phyloP scores from a whole-genome alignment of 1,140 invertebrate genomes.

The Cephus cinctus region DNA sequence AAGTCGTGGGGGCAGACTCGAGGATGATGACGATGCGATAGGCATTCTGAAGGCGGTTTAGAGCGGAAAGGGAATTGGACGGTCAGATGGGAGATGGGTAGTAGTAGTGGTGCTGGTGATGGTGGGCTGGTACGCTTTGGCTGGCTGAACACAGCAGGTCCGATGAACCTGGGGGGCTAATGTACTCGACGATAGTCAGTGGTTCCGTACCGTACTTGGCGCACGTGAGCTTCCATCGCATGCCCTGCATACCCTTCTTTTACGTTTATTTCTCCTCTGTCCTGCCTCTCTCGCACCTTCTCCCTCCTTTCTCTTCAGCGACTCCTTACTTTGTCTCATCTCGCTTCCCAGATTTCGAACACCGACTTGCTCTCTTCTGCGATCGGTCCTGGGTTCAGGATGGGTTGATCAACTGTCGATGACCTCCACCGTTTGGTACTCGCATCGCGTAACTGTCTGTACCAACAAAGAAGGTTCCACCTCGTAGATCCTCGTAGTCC shows the following conservation, averaged over 20 bases:
- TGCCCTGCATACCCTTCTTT: conserved; percentile 46
- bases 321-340: conserved; percentile 8
- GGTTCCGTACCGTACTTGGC: conserved; percentile 42
- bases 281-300: conserved; percentile 4
- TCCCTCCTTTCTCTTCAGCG: conserved; percentile 8
- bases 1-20: too few relatives aligned
- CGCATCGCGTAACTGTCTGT: too few relatives aligned
- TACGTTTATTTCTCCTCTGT: conserved; percentile 10
- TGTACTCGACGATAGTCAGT: conserved; percentile 35
- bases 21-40: too few relatives aligned
- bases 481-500: too few relatives aligned
- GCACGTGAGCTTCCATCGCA: conserved; percentile 51
- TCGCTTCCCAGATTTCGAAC: background rate
- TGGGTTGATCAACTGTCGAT: conserved; percentile 9
- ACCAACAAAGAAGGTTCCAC: too few relatives aligned
- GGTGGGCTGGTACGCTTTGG: conserved; percentile 23
- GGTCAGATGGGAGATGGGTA: too few relatives aligned
- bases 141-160: conserved; percentile 36
- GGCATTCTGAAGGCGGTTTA: too few relatives aligned
- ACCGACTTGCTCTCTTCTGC: too few relatives aligned
- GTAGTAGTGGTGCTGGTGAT: too few relatives aligned
- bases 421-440: background rate
- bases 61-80: too few relatives aligned
- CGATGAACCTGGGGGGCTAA: conserved; percentile 54
- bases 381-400: too few relatives aligned